phyloP scores from a whole-genome alignment of 2,113 vertebrate species.

The Bubo blakistoni region DNA sequence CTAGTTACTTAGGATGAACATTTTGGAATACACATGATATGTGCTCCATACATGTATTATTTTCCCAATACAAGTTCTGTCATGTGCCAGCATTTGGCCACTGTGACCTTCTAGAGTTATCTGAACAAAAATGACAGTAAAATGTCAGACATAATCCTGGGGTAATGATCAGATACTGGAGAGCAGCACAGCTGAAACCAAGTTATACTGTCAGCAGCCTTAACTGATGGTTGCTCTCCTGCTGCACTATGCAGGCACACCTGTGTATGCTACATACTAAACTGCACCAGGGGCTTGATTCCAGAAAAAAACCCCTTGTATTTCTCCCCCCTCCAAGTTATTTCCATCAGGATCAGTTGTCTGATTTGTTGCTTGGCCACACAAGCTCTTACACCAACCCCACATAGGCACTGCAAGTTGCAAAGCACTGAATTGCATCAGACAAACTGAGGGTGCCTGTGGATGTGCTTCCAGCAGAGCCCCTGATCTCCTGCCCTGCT shows the following conservation, averaged over 20 bases:
- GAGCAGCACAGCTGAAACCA: not conserved
- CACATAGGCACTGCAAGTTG: not conserved
- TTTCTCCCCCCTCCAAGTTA: not conserved
- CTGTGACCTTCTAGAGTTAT: not conserved
- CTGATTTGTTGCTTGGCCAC: not conserved
- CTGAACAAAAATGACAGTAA: not conserved
- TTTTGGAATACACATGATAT: not conserved
- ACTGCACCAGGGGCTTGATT: not conserved
- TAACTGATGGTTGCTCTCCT: not conserved
- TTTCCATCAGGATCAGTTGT: not conserved
- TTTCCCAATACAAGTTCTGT: not conserved
- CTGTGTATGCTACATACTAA: not conserved
- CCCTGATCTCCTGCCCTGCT: not conserved
- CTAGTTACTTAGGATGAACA: not conserved
- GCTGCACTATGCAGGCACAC: not conserved
- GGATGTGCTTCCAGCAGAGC: not conserved
- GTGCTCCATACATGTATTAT: not conserved
- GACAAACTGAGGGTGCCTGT: not conserved
- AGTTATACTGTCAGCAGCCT: not conserved
- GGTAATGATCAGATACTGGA: not conserved
- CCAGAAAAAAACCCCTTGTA: not conserved
- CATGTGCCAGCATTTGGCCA: not conserved
- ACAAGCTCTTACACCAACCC: not conserved
- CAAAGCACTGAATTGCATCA: not conserved
- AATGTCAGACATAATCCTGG: not conserved